Evolutionary conservation across 2,113 vertebrate genomes (phyloP).

Genomic region (Oreochromis niloticus): DNA sequence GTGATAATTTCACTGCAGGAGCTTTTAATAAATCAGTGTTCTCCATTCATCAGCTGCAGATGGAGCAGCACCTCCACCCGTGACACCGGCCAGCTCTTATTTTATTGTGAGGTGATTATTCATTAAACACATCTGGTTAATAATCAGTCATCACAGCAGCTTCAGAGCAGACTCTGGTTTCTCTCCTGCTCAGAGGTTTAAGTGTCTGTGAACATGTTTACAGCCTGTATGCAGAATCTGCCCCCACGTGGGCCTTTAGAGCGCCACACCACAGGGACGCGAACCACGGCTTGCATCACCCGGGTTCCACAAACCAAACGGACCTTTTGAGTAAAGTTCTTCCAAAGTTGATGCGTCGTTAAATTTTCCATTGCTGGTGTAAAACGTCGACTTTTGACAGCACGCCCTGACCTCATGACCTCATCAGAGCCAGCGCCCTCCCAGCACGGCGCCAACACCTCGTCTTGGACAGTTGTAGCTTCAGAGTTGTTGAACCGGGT

Average conservation of each 20-base stretch:
- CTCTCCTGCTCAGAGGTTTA: background rate
- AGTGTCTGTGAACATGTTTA: background rate
- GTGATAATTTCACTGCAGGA: background rate
- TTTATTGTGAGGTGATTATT: background rate
- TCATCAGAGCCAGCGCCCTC: background rate
- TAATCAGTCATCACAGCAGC: background rate
- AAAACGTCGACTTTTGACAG: fast-evolving
- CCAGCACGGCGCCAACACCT: fast-evolving
- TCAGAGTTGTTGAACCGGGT: background rate
- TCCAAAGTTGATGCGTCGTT: background rate
- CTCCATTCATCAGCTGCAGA: background rate
- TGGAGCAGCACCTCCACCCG: background rate
- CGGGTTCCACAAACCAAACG: fast-evolving
- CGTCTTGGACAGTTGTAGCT: background rate
- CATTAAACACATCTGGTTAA: background rate
- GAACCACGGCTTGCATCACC: background rate
- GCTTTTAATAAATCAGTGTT: background rate
- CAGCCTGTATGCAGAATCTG: fast-evolving
- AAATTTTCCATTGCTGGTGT: background rate
- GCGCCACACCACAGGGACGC: background rate
- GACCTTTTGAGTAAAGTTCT: too few species aligned
- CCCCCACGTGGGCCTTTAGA: background rate
- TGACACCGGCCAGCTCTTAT: fast-evolving
- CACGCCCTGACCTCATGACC: fast-evolving
- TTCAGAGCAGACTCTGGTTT: fast-evolving